These are phyloP conservation scores for Eleutherodactylus coqui DNA, from an alignment of 2,797 vertebrate genomes.

Conservation along the genomic window DNA sequence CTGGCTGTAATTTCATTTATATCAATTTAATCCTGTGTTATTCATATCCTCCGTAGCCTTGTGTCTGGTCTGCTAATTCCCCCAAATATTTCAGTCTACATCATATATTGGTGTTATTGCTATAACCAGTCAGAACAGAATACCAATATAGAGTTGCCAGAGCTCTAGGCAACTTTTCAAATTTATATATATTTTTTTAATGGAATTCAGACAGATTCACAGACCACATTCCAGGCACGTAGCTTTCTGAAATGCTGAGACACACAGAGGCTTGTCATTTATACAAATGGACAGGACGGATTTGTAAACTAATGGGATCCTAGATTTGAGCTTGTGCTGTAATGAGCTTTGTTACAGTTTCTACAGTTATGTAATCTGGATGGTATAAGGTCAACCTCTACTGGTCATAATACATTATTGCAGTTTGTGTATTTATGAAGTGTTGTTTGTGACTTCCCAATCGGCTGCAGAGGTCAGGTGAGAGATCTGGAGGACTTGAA, in stretches of 20 bases:
- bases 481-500: no score
- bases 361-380: no score
- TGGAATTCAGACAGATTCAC: slow-evolving; percentile 47
- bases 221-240: slow-evolving; percentile 24
- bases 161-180: slow-evolving; percentile 44
- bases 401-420: no score
- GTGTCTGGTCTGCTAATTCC: slow-evolving; percentile 45
- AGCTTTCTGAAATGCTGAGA: slow-evolving; percentile 10
- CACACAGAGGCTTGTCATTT: slow-evolving; percentile 15
- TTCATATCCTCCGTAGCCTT: slow-evolving; percentile 51
- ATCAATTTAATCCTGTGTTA: slow-evolving; percentile 58
- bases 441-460: no score
- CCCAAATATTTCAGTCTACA: slow-evolving; percentile 18
- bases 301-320: neutral
- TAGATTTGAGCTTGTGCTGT: no score
- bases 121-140: slow-evolving; percentile 25
- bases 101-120: neutral
- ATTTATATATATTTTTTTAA: slow-evolving; percentile 56
- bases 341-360: no score
- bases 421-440: no score
- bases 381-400: no score
- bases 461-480: no score
- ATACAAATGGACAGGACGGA: neutral
- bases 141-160: neutral
- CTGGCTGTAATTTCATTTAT: slow-evolving; percentile 60